phyloP scores from a whole-genome alignment of 1,140 invertebrate species.

The Adelges cooleyi region DNA sequence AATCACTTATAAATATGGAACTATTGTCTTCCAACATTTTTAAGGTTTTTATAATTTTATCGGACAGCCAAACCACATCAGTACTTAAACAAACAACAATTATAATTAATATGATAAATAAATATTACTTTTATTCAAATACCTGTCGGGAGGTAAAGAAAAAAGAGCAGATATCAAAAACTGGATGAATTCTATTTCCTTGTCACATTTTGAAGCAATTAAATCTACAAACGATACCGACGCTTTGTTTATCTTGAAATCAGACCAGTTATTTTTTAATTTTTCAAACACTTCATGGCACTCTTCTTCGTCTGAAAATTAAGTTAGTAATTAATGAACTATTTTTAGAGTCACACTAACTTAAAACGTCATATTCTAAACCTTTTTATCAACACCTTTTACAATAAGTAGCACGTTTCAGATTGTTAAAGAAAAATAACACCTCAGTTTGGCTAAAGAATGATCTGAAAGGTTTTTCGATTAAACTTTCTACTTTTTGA shows the following conservation, averaged over 20 bases:
- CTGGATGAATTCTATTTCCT: conserved; percentile 1
- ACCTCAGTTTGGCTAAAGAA: too few relatives aligned
- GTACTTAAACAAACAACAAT: background rate
- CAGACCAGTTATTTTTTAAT: background rate
- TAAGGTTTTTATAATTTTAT: conserved; percentile 1
- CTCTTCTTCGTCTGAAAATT: conserved; percentile 4
- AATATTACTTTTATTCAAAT: too few relatives aligned
- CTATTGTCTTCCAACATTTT: conserved; percentile 2
- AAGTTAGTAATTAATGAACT: too few relatives aligned
- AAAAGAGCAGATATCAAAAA: conserved; percentile 8
- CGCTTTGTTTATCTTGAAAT: background rate
- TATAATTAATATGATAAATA: too few relatives aligned
- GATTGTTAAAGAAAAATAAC: too few relatives aligned
- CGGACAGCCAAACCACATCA: background rate
- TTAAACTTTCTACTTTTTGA: too few relatives aligned
- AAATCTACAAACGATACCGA: conserved; percentile 15
- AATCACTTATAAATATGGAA: background rate
- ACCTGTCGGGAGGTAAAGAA: background rate
- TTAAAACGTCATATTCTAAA: too few relatives aligned
- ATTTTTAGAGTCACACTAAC: too few relatives aligned
- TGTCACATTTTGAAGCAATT: conserved; percentile 11
- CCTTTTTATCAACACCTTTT: too few relatives aligned
- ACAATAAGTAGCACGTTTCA: too few relatives aligned
- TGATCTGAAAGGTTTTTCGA: too few relatives aligned
- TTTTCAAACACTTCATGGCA: conserved; percentile 1